Evolutionary conservation across 2,797 vertebrate species (phyloP), one percentile per base, ranked within the genome.

Genomic region (Brotula barbata): DNA sequence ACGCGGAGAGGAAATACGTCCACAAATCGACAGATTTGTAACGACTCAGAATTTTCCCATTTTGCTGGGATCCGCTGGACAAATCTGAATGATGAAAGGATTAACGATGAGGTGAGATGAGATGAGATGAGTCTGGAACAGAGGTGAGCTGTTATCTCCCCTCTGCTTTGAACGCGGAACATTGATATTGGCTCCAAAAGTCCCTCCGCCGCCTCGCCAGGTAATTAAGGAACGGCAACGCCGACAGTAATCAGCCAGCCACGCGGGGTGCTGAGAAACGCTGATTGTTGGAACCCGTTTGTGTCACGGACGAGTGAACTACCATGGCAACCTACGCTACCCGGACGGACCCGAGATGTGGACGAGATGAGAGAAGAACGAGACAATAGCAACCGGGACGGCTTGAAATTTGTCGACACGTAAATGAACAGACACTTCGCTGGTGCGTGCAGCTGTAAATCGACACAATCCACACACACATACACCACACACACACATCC

Each of bases 371-470:
- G 8, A 55, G 47, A 54, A 41, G 15, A 67, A 22, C 9, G 1
- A 2, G 25, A 45, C 28, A 25, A 42, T 41, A 52, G 68, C 33
- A 42, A 55, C 6, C 8, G 4, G 22, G 47, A 54, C 25, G 17
- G 19, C 36, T 45, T 22, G 17, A 45, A 50, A 31, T 42, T 7
- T n/a, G 22, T n/a, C 46, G 3, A 45, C 19, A 58, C 65, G 79
- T 77, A 61, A 56, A 74, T 85, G 68, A 77, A 53, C 46, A 78
- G 16, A 57, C 37, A 37, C 23, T 78, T 87, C 64, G 56, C 75
- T 75, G 77, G 65, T 80, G 73, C 82, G 71, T 10, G 45, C 54
- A 2, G 61, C 56, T 71, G 51, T 33, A 37, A 43, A 49, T 3
- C 43, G 41, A 58, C 50, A 63, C 16, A 15, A 13, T 9, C 22